Evolutionary conservation across 2,113 vertebrate genomes (phyloP).

Genomic region (Oenanthe melanoleuca): DNA sequence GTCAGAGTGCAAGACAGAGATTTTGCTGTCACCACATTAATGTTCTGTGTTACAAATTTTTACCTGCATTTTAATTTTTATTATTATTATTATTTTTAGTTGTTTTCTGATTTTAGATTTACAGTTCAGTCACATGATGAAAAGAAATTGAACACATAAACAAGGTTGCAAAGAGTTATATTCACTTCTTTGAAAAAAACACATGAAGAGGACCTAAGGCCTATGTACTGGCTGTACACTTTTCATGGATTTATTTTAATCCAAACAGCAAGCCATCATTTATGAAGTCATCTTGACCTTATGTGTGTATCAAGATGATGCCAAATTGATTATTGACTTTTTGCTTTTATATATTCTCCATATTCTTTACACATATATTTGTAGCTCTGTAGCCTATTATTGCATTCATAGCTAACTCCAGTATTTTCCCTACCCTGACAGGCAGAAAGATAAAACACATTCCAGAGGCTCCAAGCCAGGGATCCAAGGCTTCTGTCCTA

Average conservation of each 20-base stretch:
- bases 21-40: not conserved
- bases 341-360: not conserved
- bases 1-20: not conserved
- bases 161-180: not conserved
- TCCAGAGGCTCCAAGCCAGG: not conserved
- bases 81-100: not conserved
- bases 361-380: not conserved
- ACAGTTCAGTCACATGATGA: not conserved
- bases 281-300: not conserved
- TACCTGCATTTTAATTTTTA: not conserved
- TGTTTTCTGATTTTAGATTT: not conserved
- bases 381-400: not conserved
- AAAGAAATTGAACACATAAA: not conserved
- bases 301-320: not conserved
- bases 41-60: not conserved
- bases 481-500: not conserved
- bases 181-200: not conserved
- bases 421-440: not conserved
- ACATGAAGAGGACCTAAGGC: not conserved
- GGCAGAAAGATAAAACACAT: not conserved
- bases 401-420: not conserved
- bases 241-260: not conserved
- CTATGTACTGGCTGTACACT: not conserved
- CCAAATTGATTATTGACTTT: not conserved
- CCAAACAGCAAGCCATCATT: not conserved